A percentile compares a stretch with the other conserved stretches of the same genome.
These are phyloP conservation scores for Nettapus auritus DNA, from an alignment of 2,113 vertebrate genomes.

Conservation along the genomic window DNA sequence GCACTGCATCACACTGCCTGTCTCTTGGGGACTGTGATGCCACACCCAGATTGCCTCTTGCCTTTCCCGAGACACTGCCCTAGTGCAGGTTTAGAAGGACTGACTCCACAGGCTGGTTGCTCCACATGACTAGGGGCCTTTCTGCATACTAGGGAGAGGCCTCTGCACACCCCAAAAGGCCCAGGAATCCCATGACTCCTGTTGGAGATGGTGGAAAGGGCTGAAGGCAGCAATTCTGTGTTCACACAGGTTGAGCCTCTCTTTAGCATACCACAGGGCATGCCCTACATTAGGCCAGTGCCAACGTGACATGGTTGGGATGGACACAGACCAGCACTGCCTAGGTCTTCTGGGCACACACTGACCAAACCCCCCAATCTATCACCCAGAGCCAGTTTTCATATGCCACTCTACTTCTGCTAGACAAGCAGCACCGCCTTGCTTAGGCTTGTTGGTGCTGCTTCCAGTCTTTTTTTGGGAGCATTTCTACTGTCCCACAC, in stretches of 20 bases:
- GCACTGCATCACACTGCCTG: not conserved
- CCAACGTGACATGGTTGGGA: not conserved
- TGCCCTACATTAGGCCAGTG: accelerated
- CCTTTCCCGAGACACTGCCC: not conserved
- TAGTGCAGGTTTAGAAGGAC: not conserved
- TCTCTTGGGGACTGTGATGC: not conserved
- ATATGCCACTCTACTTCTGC: not conserved
- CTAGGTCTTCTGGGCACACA: not conserved
- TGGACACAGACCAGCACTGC: not conserved
- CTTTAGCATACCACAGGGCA: accelerated
- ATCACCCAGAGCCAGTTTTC: not conserved
- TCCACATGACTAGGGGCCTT: not conserved
- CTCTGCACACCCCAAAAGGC: not conserved
- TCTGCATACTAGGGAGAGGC: not conserved
- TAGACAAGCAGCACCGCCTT: not conserved
- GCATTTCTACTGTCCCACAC: not conserved
- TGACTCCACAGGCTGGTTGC: not conserved
- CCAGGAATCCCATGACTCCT: not conserved
- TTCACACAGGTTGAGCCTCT: not conserved
- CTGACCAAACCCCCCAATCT: not conserved
- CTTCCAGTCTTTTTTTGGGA: not conserved
- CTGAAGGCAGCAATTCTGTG: not conserved
- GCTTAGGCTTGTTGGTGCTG: not conserved
- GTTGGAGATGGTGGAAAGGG: not conserved
- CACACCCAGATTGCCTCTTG: not conserved